A percentile compares a stretch with the other conserved stretches of the same genome.
Conservation (phyloP, 2,113 vertebrate species). For the Passerina amoena region DNA sequence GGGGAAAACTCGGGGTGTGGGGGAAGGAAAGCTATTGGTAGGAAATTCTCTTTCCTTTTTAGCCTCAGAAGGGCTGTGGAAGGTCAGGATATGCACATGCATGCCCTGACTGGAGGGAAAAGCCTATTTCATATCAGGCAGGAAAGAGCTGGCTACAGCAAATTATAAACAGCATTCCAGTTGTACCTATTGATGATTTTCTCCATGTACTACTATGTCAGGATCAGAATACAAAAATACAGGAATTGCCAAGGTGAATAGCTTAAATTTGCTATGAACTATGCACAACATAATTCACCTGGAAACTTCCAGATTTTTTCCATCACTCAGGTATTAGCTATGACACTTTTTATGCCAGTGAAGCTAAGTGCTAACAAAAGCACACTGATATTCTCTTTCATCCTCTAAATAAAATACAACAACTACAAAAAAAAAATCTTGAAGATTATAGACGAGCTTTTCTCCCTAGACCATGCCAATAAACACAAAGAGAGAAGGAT, state of each 20-base stretch:
- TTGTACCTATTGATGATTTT: not conserved
- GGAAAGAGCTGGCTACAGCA: not conserved
- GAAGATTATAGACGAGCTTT: not conserved
- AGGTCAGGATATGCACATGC: not conserved
- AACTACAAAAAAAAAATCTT: not conserved
- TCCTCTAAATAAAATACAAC: not conserved
- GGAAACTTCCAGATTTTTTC: not conserved
- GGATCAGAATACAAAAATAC: not conserved
- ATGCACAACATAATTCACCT: not conserved
- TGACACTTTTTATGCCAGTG: not conserved
- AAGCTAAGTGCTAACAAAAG: not conserved
- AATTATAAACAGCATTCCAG: not conserved
- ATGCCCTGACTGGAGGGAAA: not conserved
- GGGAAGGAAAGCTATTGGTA: not conserved
- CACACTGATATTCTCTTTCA: not conserved
- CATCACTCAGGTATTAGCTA: not conserved
- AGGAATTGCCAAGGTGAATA: not conserved
- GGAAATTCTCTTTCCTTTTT: not conserved
- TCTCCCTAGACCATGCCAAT: not conserved
- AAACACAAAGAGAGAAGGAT: not conserved
- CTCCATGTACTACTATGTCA: not conserved
- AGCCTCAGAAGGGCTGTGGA: not conserved
- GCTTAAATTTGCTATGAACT: not conserved
- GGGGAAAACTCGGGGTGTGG: rapidly evolving
- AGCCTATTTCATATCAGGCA: not conserved